A percentile compares a stretch with the other conserved stretches of the same genome.
phyloP scores from a whole-genome alignment of 2,797 vertebrate species.

The Pantherophis vulpinus region DNA sequence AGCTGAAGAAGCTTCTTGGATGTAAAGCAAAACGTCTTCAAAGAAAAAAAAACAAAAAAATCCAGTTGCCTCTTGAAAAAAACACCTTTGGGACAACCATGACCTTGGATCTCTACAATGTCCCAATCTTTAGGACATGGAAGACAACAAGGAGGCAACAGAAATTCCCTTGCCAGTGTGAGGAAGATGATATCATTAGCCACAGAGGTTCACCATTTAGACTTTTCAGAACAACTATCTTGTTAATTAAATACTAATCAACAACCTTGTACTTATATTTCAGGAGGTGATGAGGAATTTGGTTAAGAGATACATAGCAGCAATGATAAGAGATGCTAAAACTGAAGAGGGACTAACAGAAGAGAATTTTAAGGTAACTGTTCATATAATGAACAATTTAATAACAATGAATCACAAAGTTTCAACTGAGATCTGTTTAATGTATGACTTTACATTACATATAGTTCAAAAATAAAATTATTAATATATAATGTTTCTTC shows the following conservation, averaged over 20 bases:
- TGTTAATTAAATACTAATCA: background rate
- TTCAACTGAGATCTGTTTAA: background rate
- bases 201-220: background rate
- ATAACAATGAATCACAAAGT: background rate
- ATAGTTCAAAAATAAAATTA: background rate
- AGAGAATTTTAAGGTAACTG: slow-evolving; percentile 94
- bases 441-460: background rate
- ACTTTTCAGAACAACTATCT: background rate
- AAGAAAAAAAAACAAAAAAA: too few species aligned
- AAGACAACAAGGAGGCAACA: background rate
- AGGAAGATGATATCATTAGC: background rate
- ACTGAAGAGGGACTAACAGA: slow-evolving; percentile 93
- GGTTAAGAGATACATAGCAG: slow-evolving; percentile 94
- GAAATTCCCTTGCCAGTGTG: background rate
- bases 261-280: slow-evolving; percentile 30
- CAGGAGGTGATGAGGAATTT: slow-evolving; percentile 94
- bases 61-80: too few species aligned
- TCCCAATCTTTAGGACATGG: background rate
- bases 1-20: too few species aligned
- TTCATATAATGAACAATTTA: background rate
- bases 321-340: slow-evolving; percentile 96
- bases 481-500: background rate
- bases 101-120: background rate
- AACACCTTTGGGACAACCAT: too few species aligned
- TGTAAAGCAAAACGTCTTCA: too few species aligned